These are phyloP conservation scores for Autographa pulchrina DNA, from an alignment of 2,888 invertebrate species.

Conservation along the genomic window DNA sequence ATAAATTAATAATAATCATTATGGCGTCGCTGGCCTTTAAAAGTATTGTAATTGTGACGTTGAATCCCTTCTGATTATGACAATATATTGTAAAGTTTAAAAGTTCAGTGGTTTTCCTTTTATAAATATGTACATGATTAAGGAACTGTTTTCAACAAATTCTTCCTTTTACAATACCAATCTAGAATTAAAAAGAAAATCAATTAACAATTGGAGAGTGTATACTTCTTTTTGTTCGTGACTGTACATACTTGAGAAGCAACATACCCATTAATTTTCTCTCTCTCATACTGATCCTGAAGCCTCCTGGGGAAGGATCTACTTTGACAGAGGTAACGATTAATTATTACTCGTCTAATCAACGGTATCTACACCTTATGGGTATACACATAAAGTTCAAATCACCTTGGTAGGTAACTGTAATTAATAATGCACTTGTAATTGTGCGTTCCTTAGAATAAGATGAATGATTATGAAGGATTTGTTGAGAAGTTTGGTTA, in stretches of 20 bases:
- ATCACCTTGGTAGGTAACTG: slow-evolving; percentile 17
- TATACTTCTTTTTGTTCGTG: too few relatives aligned
- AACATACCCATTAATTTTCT: slow-evolving; percentile 7
- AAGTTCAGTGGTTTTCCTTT: too few relatives aligned
- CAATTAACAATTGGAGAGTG: too few relatives aligned
- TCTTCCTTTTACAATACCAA: too few relatives aligned
- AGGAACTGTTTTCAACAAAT: too few relatives aligned
- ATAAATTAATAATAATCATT: too few relatives aligned
- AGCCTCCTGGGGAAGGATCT: slow-evolving; percentile 13
- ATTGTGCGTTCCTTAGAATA: slow-evolving; percentile 23
- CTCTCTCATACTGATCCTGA: slow-evolving; percentile 13
- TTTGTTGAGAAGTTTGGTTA: background rate
- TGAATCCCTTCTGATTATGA: too few relatives aligned
- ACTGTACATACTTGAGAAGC: background rate
- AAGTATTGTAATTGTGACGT: too few relatives aligned
- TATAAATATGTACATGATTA: too few relatives aligned
- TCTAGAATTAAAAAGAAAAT: too few relatives aligned
- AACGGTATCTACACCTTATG: slow-evolving; percentile 22
- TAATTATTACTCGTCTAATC: slow-evolving; percentile 31
- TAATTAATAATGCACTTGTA: slow-evolving; percentile 38
- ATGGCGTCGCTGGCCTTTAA: too few relatives aligned
- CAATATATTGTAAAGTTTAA: too few relatives aligned
- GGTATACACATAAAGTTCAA: slow-evolving; percentile 12
- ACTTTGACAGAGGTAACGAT: slow-evolving; percentile 29
- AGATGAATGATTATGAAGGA: slow-evolving; percentile 1